Conservation (phyloP, 2,113 vertebrate species). For the Oncorhynchus keta region DNA sequence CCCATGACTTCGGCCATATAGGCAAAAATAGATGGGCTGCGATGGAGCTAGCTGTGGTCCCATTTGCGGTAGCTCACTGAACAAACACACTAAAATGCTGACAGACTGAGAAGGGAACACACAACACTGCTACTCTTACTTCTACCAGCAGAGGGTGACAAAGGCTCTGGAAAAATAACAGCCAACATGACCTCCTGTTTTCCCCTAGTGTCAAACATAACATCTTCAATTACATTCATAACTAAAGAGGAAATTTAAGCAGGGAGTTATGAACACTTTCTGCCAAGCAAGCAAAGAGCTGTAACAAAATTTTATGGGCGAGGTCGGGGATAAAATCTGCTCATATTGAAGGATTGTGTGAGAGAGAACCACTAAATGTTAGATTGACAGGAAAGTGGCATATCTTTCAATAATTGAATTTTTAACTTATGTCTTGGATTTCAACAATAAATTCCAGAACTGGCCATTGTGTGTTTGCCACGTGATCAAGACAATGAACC, state of each 20-base stretch:
- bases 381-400: conserved; percentile 13
- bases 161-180: conserved; percentile 40
- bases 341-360: conserved; percentile 27
- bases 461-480: neutral
- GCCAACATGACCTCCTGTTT: conserved; percentile 49
- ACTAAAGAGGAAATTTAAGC: conserved; percentile 63
- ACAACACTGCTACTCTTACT: neutral
- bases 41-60: conserved; percentile 34
- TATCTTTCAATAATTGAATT: conserved; percentile 9
- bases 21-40: conserved; percentile 50
- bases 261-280: conserved; percentile 58
- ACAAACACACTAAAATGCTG: conserved; percentile 44
- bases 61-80: conserved; percentile 45
- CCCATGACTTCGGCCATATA: conserved; percentile 36
- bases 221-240: conserved; percentile 67
- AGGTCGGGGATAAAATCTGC: conserved; percentile 41
- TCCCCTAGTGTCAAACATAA: conserved; percentile 70
- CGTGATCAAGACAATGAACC: conserved; percentile 17
- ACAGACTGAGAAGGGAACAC: neutral
- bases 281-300: conserved; percentile 17
- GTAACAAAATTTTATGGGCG: conserved; percentile 48
- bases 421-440: neutral
- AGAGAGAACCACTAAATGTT: conserved; percentile 24
- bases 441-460: conserved; percentile 12
- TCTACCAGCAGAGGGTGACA: conserved; percentile 62